Percentiles rank a stretch among this genome's conserved stretches.
Evolutionary conservation across 2,113 vertebrate genomes (phyloP).

Genomic region (Orycteropus afer): DNA sequence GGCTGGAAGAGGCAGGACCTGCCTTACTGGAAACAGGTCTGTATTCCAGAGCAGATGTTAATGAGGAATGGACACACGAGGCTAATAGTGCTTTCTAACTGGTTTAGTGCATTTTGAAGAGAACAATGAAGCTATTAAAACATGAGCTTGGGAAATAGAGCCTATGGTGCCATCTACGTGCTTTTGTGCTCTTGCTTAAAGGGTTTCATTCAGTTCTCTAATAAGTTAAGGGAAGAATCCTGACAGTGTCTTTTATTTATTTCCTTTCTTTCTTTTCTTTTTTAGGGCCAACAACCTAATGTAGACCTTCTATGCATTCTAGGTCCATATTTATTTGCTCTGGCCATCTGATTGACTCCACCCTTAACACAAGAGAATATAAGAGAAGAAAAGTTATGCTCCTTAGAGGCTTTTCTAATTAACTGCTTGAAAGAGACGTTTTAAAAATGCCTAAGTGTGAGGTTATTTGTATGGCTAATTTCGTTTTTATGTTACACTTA

Average conservation of each 20-base stretch:
- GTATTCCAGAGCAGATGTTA: constrained; percentile 27
- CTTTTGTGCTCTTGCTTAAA: constrained; percentile 46
- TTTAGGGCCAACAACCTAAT: neutral
- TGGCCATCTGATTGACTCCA: constrained; percentile 69
- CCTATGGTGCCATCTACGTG: neutral
- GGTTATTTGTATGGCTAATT: constrained; percentile 90
- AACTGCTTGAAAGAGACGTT: constrained; percentile 86
- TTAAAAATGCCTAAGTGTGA: constrained; percentile 84
- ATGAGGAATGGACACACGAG: constrained; percentile 57
- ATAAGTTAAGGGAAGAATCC: neutral
- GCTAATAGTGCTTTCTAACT: constrained; percentile 67
- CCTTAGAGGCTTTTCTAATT: constrained; percentile 84
- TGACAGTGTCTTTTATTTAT: neutral
- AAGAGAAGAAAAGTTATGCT: constrained; percentile 75
- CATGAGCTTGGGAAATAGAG: neutral
- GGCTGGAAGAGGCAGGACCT: neutral
- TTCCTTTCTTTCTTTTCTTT: neutral
- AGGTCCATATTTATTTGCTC: constrained; percentile 61
- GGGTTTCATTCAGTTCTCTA: neutral
- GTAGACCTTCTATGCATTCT: neutral
- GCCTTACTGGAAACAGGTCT: constrained; percentile 62
- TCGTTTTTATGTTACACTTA: constrained; percentile 88
- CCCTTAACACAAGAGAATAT: constrained; percentile 73
- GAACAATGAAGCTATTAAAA: constrained; percentile 56
- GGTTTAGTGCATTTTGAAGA: constrained; percentile 64